Evolutionary conservation across 2,888 invertebrate species (phyloP), one percentile per base, ranked within the genome.

Genomic region (Cinara cedri): DNA sequence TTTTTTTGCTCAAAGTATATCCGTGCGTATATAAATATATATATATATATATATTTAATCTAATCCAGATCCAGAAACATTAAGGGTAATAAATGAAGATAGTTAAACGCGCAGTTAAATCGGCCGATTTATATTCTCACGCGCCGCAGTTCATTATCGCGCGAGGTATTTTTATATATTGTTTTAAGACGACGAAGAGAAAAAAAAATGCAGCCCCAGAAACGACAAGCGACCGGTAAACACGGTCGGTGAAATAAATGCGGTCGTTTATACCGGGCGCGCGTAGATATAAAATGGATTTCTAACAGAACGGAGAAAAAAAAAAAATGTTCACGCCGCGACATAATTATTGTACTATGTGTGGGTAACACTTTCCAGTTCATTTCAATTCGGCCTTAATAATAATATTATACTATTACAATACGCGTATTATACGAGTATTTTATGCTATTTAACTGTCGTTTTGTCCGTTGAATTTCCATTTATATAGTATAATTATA

Each of bases 81-180:
- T 78, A 78, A 78, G 76, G 76, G 76, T 78, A 78, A 78, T 78
- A 78, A 78, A 78, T 78, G 76, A 78, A 78, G 76, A 78, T 78
- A 78, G 76, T 78, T 78, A 78, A 78, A 78, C 76, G 66, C 68
- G 49, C 57, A 68, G 34, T 78, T 78, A 78, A 78, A 78, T 78
- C 76, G 76, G 60, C 34, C 76, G 68, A 78, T 78, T 78, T 78
- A 78, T 78, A 78, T 78, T 78, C 76, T 78, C 60, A 24, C n/a
- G n/a, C n/a, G n/a, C 68, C 76, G 68, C 76, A 78, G 76, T 78
- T 78, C 76, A 78, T 78, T 78, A 78, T 78, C 76, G 49, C 57
- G 21, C 34, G 49, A 54, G 14, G 57, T 70, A 70, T 78, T 74
- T 76, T 68, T 78, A 78, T 78, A 78, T 78, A 78, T 78, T 78